Evolutionary conservation across 2,113 vertebrate genomes (phyloP).

Genomic region (Guaruba guarouba): DNA sequence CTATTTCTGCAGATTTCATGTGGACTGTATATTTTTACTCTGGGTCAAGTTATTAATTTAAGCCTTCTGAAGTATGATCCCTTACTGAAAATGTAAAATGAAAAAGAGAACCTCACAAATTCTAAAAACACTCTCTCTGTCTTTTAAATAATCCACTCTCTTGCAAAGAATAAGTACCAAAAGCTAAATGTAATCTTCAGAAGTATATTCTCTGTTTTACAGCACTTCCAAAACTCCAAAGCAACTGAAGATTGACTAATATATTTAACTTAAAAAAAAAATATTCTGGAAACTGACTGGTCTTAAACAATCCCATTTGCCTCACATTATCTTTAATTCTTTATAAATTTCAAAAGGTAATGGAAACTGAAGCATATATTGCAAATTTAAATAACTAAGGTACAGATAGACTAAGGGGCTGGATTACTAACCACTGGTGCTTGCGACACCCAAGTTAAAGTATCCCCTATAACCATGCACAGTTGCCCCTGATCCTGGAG

Average conservation of each 20-base stretch:
- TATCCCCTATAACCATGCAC: rapidly evolving
- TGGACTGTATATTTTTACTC: neutral
- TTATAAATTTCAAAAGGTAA: neutral
- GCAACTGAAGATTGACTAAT: neutral
- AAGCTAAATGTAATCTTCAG: neutral
- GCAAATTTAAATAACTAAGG: neutral
- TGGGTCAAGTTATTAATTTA: neutral
- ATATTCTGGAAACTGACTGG: neutral
- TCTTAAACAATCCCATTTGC: neutral
- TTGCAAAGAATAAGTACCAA: neutral
- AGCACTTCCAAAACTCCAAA: neutral
- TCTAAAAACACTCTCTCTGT: neutral
- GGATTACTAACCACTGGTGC: neutral
- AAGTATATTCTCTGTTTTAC: neutral
- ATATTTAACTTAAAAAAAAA: neutral
- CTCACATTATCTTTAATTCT: neutral
- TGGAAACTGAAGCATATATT: neutral
- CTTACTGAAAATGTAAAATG: neutral
- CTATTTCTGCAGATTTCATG: neutral
- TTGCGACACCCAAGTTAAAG: neutral
- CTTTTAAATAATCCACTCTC: neutral
- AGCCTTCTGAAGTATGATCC: neutral
- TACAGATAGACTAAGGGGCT: neutral
- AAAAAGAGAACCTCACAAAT: neutral
- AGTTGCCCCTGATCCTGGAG: neutral